A percentile compares a stretch with the other conserved stretches of the same genome.
phyloP scores from a whole-genome alignment of 2,113 vertebrate species.

The Alethe castanea region DNA sequence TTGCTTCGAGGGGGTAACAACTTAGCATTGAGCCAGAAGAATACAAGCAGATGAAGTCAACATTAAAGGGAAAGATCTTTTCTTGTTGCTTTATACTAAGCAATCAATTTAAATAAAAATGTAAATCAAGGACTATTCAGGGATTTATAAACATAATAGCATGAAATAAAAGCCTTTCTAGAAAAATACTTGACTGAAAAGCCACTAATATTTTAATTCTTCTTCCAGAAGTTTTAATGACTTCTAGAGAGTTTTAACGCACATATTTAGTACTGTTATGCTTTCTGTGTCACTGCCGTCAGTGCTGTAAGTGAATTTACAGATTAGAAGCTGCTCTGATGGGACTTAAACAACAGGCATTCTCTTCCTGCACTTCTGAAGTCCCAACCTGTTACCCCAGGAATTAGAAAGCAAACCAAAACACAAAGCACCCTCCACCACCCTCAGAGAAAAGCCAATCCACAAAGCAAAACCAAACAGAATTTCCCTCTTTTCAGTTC shows the following conservation, averaged over 20 bases:
- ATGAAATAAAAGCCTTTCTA: background rate
- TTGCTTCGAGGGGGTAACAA: background rate
- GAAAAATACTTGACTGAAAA: background rate
- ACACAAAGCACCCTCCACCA: background rate
- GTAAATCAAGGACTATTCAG: background rate
- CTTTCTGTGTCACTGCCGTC: background rate
- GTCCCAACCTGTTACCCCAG: background rate
- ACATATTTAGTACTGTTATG: background rate
- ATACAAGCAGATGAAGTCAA: background rate
- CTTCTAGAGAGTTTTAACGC: background rate
- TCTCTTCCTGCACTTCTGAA: background rate
- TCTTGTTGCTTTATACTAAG: background rate
- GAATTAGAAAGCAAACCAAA: background rate
- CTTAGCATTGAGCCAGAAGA: background rate
- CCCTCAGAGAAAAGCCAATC: background rate
- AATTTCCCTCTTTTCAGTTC: slow-evolving; percentile 43
- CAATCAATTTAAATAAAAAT: background rate
- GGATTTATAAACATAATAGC: background rate
- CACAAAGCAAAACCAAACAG: background rate
- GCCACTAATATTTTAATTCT: background rate
- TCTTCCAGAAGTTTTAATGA: background rate
- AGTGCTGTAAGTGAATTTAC: background rate
- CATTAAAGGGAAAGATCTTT: background rate
- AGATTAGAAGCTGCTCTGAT: background rate
- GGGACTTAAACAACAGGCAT: background rate